Conservation (phyloP, 2,888 invertebrate species). For the Elysia crispata region DNA sequence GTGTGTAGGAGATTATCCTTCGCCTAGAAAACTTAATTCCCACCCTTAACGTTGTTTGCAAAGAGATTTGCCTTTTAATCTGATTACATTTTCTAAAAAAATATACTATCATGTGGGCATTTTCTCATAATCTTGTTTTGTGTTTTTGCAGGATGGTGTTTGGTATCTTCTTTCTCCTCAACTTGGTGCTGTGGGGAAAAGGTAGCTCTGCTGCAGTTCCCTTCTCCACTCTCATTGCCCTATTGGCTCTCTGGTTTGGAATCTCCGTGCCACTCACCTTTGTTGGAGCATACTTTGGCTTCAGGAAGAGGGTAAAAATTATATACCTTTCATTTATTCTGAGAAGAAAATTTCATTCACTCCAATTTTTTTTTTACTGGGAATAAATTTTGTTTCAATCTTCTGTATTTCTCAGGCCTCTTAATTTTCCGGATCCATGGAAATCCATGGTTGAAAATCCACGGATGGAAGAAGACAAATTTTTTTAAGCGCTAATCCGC, state of each 20-base stretch:
- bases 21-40: too few relatives aligned
- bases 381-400: not conserved
- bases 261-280: constrained; percentile 99
- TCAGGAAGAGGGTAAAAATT: constrained; percentile 90
- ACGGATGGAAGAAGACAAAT: too few relatives aligned
- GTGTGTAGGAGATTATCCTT: too few relatives aligned
- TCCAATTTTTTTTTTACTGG: not conserved
- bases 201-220: constrained; percentile 97
- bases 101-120: too few relatives aligned
- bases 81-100: too few relatives aligned
- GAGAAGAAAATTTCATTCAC: not conserved
- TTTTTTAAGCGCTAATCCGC: too few relatives aligned
- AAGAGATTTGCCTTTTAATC: too few relatives aligned
- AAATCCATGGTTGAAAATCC: too few relatives aligned
- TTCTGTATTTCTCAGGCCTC: not conserved
- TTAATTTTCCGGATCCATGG: too few relatives aligned
- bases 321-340: not conserved
- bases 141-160: constrained; percentile 95
- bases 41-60: too few relatives aligned
- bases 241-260: constrained; percentile 97
- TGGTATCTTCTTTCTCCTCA: constrained; percentile 97
- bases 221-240: constrained; percentile 95
- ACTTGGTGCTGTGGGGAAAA: constrained; percentile 96
- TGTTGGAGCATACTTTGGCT: constrained; percentile 98
- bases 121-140: too few relatives aligned